A percentile compares a stretch with the other conserved stretches of the same genome.
These are phyloP conservation scores for Carollia perspicillata DNA, from an alignment of 2,113 vertebrate genomes.

Conservation along the genomic window DNA sequence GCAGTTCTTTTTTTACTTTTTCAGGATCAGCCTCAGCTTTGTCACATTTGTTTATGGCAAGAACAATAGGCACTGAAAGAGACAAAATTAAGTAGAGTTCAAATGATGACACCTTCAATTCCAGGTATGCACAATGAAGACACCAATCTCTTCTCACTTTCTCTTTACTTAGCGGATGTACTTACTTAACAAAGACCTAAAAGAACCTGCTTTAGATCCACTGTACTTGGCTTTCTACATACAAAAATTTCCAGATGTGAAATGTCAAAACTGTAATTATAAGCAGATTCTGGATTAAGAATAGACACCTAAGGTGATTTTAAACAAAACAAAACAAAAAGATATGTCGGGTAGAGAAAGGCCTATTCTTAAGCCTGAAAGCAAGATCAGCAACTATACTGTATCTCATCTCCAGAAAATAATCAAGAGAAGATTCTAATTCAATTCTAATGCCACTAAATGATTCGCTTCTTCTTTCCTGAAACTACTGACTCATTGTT, in stretches of 20 bases:
- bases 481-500: background rate
- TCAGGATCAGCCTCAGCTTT: constrained; percentile 90
- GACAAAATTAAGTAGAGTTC: background rate
- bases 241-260: background rate
- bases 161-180: background rate
- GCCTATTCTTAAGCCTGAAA: background rate
- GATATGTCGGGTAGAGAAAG: background rate
- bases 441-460: background rate
- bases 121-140: background rate
- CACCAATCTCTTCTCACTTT: background rate
- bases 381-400: background rate
- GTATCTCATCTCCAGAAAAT: background rate
- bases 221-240: background rate
- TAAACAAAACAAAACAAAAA: background rate
- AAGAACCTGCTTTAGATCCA: background rate
- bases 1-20: constrained; percentile 89
- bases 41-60: constrained; percentile 98
- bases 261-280: background rate
- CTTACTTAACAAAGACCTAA: background rate
- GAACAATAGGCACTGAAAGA: constrained; percentile 90
- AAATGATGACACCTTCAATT: background rate
- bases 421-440: background rate
- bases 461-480: background rate
- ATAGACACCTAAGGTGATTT: background rate
- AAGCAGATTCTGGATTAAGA: constrained; percentile 26